These are phyloP conservation scores for Dromas ardeola DNA, from an alignment of 2,113 vertebrate species.

Conservation along the genomic window DNA sequence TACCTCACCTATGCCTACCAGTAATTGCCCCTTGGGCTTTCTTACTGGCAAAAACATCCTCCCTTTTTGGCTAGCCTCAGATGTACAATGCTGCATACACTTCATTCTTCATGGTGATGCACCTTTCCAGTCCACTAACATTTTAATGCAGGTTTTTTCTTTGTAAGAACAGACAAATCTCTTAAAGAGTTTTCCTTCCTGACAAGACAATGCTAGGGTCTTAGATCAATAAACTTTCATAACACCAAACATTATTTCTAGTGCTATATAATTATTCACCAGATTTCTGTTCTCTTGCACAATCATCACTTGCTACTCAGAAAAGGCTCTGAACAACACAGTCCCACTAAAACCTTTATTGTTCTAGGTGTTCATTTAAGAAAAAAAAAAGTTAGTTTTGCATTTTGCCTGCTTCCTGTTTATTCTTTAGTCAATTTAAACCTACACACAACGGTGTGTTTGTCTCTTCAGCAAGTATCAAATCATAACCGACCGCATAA, in stretches of 20 bases:
- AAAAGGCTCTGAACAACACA: neutral
- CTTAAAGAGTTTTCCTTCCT: neutral
- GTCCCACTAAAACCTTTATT: neutral
- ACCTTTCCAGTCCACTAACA: neutral
- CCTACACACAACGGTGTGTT: neutral
- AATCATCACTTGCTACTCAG: neutral
- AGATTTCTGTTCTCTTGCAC: neutral
- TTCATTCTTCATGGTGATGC: fast-evolving
- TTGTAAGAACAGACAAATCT: neutral
- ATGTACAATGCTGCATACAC: neutral
- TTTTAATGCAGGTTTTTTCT: neutral
- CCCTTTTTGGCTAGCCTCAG: neutral
- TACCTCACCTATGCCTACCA: neutral
- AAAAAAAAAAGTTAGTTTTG: neutral
- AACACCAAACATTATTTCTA: neutral
- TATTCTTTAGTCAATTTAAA: neutral
- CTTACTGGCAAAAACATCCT: neutral
- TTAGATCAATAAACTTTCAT: neutral
- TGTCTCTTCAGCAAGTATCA: neutral
- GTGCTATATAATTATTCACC: neutral
- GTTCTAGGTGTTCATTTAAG: neutral
- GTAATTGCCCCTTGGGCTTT: neutral
- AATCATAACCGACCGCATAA: neutral
- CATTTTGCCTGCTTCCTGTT: slow-evolving; percentile 22
- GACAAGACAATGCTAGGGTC: neutral